Evolutionary conservation across 2,113 vertebrate species (phyloP), one percentile per base, ranked within the genome.

Genomic region (Lepidothrix coronata): DNA sequence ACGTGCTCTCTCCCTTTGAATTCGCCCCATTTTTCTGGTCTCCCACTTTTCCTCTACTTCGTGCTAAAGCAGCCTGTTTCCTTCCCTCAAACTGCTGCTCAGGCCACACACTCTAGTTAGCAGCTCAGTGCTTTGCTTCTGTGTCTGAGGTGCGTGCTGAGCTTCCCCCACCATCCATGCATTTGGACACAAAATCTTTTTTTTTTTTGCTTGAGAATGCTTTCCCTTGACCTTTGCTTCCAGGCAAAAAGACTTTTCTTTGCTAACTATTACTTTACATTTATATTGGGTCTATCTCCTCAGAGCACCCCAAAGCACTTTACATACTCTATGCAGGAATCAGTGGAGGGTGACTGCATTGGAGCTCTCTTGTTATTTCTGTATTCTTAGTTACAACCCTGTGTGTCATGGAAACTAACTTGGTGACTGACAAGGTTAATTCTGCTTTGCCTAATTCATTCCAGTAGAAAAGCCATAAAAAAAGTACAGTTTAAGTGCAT

Each of bases 361-460:
- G 48, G 68, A 52, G 44, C 57, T 93, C 31, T 89, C 85, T 83
- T 90, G 48, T 92, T 96, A 95, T 84, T 92, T 91, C 89, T 89
- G 17, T 91, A 37, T 87, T 94, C 88, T 91, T 93, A 84, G 88
- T 88, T 94, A 67, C 57, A 93, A 48, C 51, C 24, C 14, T 77
- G 55, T 57, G 70, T 93, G 92, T 93, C 88, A 80, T 63, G 71
- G 78, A 93, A 94, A 78, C 75, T 84, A 90, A 52, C 79, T 93
- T 88, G 76, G 65, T 96, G 95, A 94, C 85, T 95, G 96, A 94
- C 95, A 96, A 94, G 95, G 90, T 96, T 96, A 96, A 95, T 96
- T 93, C 96, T 86, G 57, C 92, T 96, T 96, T 96, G 52, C 85
- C 73, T 94, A 94, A 96, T 93, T 81, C 82, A 90, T 94, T 94